Percentiles rank a stretch among this genome's conserved stretches.
phyloP scores from a whole-genome alignment of 2,113 vertebrate genomes.

The Acanthochromis polyacanthus region DNA sequence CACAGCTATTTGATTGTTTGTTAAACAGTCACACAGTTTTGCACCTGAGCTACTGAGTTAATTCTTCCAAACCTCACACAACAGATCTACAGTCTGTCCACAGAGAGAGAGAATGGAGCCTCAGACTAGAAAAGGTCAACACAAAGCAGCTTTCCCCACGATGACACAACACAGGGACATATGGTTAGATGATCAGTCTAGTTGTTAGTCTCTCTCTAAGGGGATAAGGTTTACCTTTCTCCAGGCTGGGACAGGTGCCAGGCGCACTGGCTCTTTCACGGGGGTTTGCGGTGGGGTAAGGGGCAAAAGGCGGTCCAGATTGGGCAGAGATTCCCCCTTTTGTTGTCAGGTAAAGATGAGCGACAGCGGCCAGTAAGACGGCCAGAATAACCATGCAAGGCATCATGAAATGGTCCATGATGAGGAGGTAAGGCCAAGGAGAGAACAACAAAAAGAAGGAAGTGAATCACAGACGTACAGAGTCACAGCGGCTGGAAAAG shows the following conservation, averaged over 20 bases:
- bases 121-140: constrained; percentile 11
- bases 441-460: constrained; percentile 65
- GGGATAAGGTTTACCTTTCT: constrained; percentile 92
- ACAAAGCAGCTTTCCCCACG: constrained; percentile 20
- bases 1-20: neutral
- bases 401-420: constrained; percentile 58
- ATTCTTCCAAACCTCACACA: constrained; percentile 17
- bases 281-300: constrained; percentile 81
- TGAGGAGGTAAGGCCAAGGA: constrained; percentile 60
- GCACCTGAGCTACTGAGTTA: neutral
- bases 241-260: constrained; percentile 91
- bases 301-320: constrained; percentile 87
- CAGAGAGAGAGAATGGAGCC: neutral
- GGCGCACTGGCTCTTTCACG: constrained; percentile 84
- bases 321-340: constrained; percentile 89
- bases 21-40: constrained; percentile 10
- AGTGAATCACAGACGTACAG: constrained; percentile 54
- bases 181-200: constrained; percentile 39
- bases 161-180: constrained; percentile 14
- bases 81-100: constrained; percentile 11
- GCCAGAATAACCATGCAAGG: constrained; percentile 52
- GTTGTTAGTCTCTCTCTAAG: constrained; percentile 38
- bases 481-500: constrained; percentile 43
- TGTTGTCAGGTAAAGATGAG: constrained; percentile 70
- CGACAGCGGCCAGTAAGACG: constrained; percentile 43